Percentiles rank a stretch among this genome's conserved stretches.
Conservation (phyloP, 2,797 vertebrate genomes). For the Bovichtus variegatus region DNA sequence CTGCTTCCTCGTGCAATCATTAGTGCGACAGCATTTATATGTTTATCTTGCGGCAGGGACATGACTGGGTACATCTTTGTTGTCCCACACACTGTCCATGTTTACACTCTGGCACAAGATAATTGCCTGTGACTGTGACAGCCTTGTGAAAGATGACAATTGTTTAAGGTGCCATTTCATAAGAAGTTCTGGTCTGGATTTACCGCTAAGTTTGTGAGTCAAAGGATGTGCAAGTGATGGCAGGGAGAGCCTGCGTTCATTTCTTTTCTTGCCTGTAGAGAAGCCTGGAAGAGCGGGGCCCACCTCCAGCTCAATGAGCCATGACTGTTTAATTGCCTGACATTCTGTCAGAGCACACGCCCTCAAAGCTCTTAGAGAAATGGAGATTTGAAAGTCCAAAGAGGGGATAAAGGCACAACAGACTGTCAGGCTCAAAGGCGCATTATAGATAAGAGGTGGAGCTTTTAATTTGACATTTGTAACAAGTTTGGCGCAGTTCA, state of each 20-base stretch:
- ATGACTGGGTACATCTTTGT: conserved; percentile 57
- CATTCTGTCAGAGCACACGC: conserved; percentile 82
- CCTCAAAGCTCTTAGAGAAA: conserved; percentile 74
- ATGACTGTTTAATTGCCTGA: conserved; percentile 85
- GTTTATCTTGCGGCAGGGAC: conserved; percentile 40
- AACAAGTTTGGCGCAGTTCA: conserved; percentile 64
- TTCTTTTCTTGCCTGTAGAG: conserved; percentile 68
- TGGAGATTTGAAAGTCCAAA: conserved; percentile 80
- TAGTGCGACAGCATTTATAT: conserved; percentile 48
- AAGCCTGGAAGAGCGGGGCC: conserved; percentile 70
- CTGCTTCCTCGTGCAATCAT: conserved; percentile 49
- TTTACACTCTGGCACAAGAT: conserved; percentile 66
- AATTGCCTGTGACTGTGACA: conserved; percentile 75
- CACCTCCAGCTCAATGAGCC: conserved; percentile 83
- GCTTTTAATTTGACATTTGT: conserved; percentile 81
- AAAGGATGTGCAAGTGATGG: conserved; percentile 54
- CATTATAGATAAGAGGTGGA: conserved; percentile 73
- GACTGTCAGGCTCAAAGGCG: conserved; percentile 66
- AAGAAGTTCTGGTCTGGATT: conserved; percentile 69
- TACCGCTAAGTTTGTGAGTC: conserved; percentile 57
- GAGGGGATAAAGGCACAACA: conserved; percentile 77
- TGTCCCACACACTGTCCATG: conserved; percentile 54
- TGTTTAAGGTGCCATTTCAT: conserved; percentile 77
- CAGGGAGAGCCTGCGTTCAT: conserved; percentile 54
- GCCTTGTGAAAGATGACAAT: conserved; percentile 66